Evolutionary conservation across 2,113 vertebrate genomes (phyloP).

Genomic region (Rhinoderma darwinii): DNA sequence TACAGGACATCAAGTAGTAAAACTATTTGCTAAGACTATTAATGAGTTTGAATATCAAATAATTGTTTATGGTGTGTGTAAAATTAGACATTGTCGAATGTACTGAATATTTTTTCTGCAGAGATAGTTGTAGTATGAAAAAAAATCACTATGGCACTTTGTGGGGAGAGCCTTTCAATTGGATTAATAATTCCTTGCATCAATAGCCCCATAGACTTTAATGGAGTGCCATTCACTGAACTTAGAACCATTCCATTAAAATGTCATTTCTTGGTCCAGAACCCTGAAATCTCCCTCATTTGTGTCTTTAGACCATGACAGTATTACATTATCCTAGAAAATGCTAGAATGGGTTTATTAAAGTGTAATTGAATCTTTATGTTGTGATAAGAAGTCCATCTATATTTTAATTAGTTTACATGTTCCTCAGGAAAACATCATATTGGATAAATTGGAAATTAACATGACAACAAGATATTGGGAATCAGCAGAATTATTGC

Average conservation of each 20-base stretch:
- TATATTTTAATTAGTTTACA: constrained; percentile 53
- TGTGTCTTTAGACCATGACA: constrained; percentile 47
- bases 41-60: neutral
- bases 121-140: neutral
- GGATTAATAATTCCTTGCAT: constrained; percentile 53
- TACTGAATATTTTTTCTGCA: constrained; percentile 9
- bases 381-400: constrained; percentile 27
- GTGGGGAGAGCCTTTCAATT: constrained; percentile 15
- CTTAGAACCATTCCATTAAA: constrained; percentile 55
- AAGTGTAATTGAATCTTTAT: constrained; percentile 43
- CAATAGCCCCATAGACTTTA: constrained; percentile 49
- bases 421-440: constrained; percentile 23
- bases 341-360: constrained; percentile 38
- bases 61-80: constrained; percentile 30
- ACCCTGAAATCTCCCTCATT: constrained; percentile 43
- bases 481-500: constrained; percentile 30
- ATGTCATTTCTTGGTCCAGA: constrained; percentile 55
- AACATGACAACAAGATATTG: neutral
- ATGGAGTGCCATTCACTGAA: constrained; percentile 49
- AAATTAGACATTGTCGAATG: neutral
- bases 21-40: neutral
- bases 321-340: constrained; percentile 47
- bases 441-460: constrained; percentile 18
- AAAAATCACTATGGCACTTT: neutral
- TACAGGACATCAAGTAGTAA: neutral